phyloP scores from a whole-genome alignment of 92 coral and sea anemone species.

The Epizoanthus scotinus region DNA sequence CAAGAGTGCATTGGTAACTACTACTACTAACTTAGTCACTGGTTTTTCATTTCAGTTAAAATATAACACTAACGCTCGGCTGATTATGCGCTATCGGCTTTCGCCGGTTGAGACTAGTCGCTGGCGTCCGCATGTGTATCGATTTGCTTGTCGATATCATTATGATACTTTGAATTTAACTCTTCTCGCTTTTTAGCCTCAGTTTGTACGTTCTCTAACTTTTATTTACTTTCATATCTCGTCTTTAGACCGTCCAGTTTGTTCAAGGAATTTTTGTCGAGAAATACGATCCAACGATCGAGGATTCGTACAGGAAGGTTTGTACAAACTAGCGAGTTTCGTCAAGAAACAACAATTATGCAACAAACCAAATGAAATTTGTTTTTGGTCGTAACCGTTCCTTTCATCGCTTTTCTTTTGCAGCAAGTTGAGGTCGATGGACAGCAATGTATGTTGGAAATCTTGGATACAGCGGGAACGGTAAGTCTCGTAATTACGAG shows the following conservation, averaged over 20 bases:
- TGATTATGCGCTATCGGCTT: constrained; percentile 12
- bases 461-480: constrained; percentile 99
- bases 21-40: background rate
- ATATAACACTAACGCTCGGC: constrained; percentile 2
- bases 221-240: constrained; percentile 3
- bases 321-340: constrained; percentile 30
- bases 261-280: constrained; percentile 99
- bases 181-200: background rate
- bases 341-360: background rate
- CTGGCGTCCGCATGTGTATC: background rate
- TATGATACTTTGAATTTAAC: constrained; percentile 12
- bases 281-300: constrained; percentile 98
- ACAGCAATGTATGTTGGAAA: constrained; percentile 98
- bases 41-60: background rate
- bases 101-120: constrained; percentile 10
- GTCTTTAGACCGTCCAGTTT: constrained; percentile 91
- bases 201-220: background rate
- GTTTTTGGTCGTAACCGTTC: constrained; percentile 9
- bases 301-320: constrained; percentile 98
- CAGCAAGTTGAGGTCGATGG: constrained; percentile 99
- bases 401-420: constrained; percentile 27
- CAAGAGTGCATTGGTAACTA: constrained; percentile 95
- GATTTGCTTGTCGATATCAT: background rate
- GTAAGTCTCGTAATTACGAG: constrained; percentile 51
- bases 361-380: background rate